Percentiles rank a stretch among this genome's conserved stretches.
Evolutionary conservation across 2,797 vertebrate species (phyloP).

Genomic region (Poeciliopsis presidionis): DNA sequence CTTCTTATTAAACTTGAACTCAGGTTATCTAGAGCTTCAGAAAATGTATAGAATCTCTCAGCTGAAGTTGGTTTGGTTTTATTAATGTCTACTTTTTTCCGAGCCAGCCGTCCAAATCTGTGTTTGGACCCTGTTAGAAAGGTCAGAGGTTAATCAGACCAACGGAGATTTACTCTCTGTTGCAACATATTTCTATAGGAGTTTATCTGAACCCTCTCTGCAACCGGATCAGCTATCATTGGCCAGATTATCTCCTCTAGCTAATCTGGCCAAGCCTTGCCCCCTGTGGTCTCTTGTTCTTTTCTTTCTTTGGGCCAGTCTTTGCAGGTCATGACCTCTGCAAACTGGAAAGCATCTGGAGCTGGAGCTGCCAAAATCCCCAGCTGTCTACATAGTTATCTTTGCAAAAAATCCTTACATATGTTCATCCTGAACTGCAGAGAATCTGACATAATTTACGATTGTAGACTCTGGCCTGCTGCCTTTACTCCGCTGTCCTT

Average conservation of each 20-base stretch:
- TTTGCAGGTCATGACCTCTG: not conserved
- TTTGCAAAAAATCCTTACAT: not conserved
- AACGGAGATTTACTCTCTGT: not conserved
- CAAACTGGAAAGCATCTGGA: not conserved
- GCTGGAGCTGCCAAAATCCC: not conserved
- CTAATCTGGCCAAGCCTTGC: not conserved
- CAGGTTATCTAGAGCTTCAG: not conserved
- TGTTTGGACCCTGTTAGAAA: not conserved
- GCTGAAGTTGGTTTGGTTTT: not conserved
- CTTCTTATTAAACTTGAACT: not conserved
- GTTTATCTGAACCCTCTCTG: not conserved
- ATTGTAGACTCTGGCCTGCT: not conserved
- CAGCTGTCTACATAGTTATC: not conserved
- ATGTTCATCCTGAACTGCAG: not conserved
- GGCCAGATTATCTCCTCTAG: not conserved
- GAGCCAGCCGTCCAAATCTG: not conserved
- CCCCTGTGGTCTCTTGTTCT: not conserved
- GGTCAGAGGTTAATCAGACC: not conserved
- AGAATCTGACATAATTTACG: not conserved
- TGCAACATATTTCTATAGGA: not conserved
- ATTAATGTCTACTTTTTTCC: not conserved
- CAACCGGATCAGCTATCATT: not conserved
- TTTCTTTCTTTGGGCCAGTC: not conserved
- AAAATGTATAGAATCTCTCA: not conserved
- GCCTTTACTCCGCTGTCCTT: constrained; percentile 1